phyloP scores from a whole-genome alignment of 2,797 vertebrate species.

The Muscicapa comitata region DNA sequence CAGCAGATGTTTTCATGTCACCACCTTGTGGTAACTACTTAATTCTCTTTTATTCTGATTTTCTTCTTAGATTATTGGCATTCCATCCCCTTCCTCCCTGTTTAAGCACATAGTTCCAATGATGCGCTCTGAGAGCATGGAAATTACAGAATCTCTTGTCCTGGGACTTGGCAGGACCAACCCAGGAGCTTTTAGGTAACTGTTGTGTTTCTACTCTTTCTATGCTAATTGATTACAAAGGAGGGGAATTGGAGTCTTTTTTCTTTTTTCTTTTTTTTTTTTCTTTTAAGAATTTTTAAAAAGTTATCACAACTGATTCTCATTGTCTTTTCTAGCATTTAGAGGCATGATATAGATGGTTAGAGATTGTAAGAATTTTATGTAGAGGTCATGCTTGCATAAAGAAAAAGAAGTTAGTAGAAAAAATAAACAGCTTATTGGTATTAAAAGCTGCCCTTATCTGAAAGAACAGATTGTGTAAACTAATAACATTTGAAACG shows the following conservation, averaged over 20 bases:
- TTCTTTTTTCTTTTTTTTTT: neutral
- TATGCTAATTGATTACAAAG: neutral
- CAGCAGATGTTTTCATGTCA: neutral
- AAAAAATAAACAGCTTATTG: neutral
- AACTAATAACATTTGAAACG: neutral
- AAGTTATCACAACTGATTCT: neutral
- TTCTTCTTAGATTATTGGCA: conserved; percentile 87
- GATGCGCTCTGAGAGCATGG: conserved; percentile 99
- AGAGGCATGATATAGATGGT: neutral
- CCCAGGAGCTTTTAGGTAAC: conserved; percentile 93
- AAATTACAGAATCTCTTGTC: conserved; percentile 98
- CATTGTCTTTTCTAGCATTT: neutral
- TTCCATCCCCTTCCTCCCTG: conserved; percentile 94
- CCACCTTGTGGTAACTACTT: neutral
- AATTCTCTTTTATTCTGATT: neutral
- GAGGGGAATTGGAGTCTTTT: neutral
- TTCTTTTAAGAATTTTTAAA: neutral
- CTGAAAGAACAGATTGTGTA: neutral
- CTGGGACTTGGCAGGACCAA: conserved; percentile 99
- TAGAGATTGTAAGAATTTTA: neutral
- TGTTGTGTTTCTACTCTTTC: neutral
- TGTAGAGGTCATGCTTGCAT: neutral
- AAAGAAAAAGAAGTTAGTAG: neutral
- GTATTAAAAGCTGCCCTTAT: neutral
- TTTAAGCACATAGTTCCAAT: conserved; percentile 99